A percentile compares a stretch with the other conserved stretches of the same genome.
phyloP scores from a whole-genome alignment of 2,113 vertebrate genomes.

The Euleptes europaea region DNA sequence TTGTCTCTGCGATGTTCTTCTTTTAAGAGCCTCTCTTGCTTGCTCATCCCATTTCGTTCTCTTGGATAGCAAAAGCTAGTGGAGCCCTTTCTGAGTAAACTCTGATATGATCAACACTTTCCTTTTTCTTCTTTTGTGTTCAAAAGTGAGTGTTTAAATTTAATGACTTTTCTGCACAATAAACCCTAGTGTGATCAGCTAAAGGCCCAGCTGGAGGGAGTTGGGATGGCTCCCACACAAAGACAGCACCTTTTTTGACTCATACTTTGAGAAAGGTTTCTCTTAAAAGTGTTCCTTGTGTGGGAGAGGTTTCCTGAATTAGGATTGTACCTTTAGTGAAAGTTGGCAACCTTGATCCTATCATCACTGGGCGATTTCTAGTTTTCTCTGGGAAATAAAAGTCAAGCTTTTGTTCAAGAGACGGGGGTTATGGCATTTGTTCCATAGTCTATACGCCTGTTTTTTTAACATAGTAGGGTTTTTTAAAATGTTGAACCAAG shows the following conservation, averaged over 20 bases:
- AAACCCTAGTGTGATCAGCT: slow-evolving; percentile 7
- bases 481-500: neutral
- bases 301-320: slow-evolving; percentile 72
- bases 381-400: neutral
- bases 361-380: neutral
- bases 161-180: slow-evolving; percentile 10
- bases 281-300: slow-evolving; percentile 53
- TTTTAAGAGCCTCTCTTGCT: neutral
- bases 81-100: neutral
- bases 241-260: slow-evolving; percentile 65
- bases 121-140: neutral
- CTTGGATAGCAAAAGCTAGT: neutral
- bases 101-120: slow-evolving; percentile 25
- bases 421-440: neutral
- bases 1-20: neutral
- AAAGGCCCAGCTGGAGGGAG: slow-evolving; percentile 5
- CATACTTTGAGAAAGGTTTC: slow-evolving; percentile 33
- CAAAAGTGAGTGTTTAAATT: slow-evolving; percentile 7
- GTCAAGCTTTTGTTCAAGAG: neutral
- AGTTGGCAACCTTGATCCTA: neutral
- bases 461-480: neutral
- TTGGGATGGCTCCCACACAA: slow-evolving; percentile 11
- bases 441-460: neutral
- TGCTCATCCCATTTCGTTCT: neutral
- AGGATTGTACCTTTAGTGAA: slow-evolving; percentile 12